Evolutionary conservation across 2,113 vertebrate genomes (phyloP).

Genomic region (Eira barbara): DNA sequence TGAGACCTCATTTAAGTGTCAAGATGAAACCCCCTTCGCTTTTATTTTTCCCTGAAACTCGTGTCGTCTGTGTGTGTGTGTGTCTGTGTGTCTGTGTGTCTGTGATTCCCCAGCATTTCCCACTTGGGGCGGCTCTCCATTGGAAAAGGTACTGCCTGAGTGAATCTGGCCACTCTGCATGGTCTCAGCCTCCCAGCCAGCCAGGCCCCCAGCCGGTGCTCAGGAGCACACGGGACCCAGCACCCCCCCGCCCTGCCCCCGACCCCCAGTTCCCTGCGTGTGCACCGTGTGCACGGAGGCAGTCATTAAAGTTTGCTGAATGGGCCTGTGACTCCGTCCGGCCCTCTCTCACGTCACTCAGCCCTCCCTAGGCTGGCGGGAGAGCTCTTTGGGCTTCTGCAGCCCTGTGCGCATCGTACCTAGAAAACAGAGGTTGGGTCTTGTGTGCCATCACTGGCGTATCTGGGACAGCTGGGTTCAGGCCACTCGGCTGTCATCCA

Average conservation of each 20-base stretch:
- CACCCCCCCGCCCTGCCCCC: fast-evolving
- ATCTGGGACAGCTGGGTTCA: not conserved
- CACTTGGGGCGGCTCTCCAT: not conserved
- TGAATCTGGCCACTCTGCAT: not conserved
- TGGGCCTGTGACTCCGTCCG: fast-evolving
- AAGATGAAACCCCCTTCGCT: not conserved
- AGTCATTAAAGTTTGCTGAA: not conserved
- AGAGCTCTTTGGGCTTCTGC: not conserved
- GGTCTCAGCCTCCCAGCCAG: not conserved
- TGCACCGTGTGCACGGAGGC: fast-evolving
- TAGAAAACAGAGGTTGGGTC: not conserved
- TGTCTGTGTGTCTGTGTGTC: not conserved
- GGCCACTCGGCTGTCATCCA: not conserved
- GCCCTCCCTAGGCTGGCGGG: not conserved
- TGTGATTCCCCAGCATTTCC: not conserved
- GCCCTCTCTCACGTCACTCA: not conserved
- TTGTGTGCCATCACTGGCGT: not conserved
- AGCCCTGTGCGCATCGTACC: not conserved
- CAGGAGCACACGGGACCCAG: not conserved
- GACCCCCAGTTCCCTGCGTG: not conserved
- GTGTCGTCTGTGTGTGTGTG: not conserved
- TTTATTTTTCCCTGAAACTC: not conserved
- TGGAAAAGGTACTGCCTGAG: not conserved
- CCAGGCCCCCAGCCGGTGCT: not conserved
- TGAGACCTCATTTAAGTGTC: slow-evolving; percentile 4